phyloP scores from a whole-genome alignment of 2,113 vertebrate genomes.

The Corythornis cristatus region DNA sequence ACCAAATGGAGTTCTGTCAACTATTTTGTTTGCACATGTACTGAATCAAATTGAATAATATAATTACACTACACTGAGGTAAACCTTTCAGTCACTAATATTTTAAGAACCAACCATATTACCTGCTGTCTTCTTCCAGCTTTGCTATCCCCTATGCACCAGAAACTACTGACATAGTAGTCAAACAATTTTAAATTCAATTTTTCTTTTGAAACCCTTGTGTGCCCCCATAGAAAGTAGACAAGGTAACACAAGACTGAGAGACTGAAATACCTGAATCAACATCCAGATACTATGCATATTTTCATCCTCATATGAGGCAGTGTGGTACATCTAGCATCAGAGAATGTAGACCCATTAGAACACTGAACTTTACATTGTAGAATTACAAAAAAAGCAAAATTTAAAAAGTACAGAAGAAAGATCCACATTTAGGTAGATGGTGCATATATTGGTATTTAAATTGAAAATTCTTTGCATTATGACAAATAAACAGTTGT shows the following conservation, averaged over 20 bases:
- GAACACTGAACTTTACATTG: background rate
- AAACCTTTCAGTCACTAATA: background rate
- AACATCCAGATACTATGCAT: too few species aligned
- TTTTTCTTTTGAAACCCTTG: too few species aligned
- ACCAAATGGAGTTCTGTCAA: conserved; percentile 14
- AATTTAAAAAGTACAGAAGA: background rate
- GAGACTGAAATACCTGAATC: too few species aligned
- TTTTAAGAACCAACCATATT: background rate
- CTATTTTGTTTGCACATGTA: background rate
- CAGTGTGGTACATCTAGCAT: background rate
- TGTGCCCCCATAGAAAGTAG: too few species aligned
- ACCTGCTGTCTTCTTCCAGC: background rate
- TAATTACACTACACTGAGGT: background rate
- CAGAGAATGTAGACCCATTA: background rate
- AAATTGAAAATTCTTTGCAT: background rate
- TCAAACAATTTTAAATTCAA: too few species aligned
- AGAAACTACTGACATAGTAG: background rate
- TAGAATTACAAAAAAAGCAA: background rate
- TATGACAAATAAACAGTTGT: background rate
- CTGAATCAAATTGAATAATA: background rate
- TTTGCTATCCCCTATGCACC: background rate
- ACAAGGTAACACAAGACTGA: too few species aligned
- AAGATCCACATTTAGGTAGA: background rate
- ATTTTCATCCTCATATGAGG: background rate
- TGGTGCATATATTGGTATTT: background rate